phyloP scores from a whole-genome alignment of 2,797 vertebrate species.

The Acomys russatus region DNA sequence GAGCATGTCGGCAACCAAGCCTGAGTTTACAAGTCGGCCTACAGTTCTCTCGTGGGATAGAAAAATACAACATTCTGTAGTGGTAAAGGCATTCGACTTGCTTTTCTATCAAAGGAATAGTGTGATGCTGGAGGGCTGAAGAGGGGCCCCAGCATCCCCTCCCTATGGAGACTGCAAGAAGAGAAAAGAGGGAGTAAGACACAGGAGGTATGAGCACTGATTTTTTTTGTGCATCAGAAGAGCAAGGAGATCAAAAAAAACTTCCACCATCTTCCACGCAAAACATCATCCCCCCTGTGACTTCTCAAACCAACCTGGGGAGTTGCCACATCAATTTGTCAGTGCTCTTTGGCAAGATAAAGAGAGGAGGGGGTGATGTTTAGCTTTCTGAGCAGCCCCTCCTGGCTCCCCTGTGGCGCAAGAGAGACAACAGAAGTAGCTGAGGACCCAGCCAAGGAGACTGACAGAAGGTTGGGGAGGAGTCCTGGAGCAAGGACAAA shows the following conservation, averaged over 20 bases:
- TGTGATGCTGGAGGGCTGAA: neutral
- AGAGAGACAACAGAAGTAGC: neutral
- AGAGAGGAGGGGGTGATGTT: neutral
- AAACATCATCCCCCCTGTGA: neutral
- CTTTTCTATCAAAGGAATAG: constrained; percentile 48
- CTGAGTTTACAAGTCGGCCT: constrained; percentile 52
- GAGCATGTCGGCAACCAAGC: constrained; percentile 22
- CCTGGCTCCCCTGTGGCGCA: neutral
- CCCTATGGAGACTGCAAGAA: neutral
- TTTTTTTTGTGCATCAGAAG: neutral
- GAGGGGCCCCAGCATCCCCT: neutral
- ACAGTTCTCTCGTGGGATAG: constrained; percentile 23
- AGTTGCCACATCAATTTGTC: neutral
- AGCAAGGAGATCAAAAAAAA: neutral
- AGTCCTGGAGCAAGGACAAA: neutral
- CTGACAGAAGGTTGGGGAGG: neutral
- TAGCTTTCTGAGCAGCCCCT: neutral
- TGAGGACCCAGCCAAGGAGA: constrained; percentile 4
- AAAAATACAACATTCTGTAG: constrained; percentile 65
- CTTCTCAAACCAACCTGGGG: neutral
- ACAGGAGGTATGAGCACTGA: neutral
- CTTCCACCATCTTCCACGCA: neutral
- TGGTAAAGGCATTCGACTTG: constrained; percentile 17
- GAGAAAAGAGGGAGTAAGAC: neutral
- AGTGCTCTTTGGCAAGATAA: neutral